Evolutionary conservation across 1,140 invertebrate genomes (phyloP).

Genomic region (Harlomillsia oculata): DNA sequence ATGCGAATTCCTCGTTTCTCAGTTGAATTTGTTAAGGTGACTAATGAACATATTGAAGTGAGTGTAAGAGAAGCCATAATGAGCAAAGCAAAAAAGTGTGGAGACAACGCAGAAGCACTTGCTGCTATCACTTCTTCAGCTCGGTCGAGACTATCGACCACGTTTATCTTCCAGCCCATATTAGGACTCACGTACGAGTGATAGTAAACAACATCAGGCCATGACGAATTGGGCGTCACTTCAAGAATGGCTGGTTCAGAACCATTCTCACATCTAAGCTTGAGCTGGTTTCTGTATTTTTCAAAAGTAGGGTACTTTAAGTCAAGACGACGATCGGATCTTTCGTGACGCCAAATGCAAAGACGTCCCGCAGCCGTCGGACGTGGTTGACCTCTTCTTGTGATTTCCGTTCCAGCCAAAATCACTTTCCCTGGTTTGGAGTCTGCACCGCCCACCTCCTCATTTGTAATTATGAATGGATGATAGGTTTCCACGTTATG

Average conservation of each 20-base stretch:
- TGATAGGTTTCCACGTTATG: conserved; percentile 79
- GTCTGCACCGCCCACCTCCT: conserved; percentile 39
- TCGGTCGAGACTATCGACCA: conserved; percentile 57
- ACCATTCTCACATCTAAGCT: conserved; percentile 56
- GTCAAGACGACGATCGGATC: conserved; percentile 62
- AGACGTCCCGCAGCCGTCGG: conserved; percentile 71
- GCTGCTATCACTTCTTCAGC: conserved; percentile 4
- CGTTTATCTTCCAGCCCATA: conserved; percentile 82
- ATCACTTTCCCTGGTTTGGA: conserved; percentile 38
- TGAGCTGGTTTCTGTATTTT: conserved; percentile 67
- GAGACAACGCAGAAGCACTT: not conserved
- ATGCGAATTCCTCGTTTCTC: too few species aligned
- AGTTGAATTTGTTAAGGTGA: too few species aligned
- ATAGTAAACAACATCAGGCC: conserved; percentile 88
- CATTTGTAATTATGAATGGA: conserved; percentile 82
- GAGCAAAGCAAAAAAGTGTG: not conserved
- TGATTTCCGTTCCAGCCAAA: conserved; percentile 75
- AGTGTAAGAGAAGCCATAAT: not conserved
- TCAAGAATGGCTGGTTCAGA: conserved; percentile 61
- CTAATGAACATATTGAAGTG: too few species aligned
- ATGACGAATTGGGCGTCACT: conserved; percentile 77
- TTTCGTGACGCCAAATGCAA: conserved; percentile 58
- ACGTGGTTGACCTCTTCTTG: conserved; percentile 61
- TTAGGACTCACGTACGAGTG: conserved; percentile 83
- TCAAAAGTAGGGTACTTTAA: conserved; percentile 67